phyloP scores from a whole-genome alignment of 2,888 invertebrate species.

The Horisme vitalbata region DNA sequence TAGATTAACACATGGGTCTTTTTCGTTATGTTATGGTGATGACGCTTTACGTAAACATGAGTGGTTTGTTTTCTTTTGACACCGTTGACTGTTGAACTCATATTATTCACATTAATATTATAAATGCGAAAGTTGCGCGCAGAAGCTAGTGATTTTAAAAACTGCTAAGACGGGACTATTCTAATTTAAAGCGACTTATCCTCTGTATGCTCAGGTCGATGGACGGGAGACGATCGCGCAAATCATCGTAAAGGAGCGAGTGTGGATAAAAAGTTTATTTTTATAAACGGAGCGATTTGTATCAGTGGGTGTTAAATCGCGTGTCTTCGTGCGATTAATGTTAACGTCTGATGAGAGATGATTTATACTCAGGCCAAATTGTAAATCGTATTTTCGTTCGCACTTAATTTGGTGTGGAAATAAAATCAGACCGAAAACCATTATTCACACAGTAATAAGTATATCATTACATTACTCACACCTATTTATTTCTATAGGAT shows the following conservation, averaged over 20 bases:
- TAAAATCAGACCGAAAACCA: constrained; percentile 4
- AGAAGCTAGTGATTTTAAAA: no score
- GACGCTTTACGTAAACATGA: constrained; percentile 26
- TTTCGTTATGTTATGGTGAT: constrained; percentile 18
- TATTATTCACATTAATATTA: no score
- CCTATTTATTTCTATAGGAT: no score
- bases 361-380: constrained; percentile 42
- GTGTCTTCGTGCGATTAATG: constrained; percentile 53
- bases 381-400: constrained; percentile 20
- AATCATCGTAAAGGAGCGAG: constrained; percentile 49
- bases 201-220: constrained; percentile 62
- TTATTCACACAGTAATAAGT: no score
- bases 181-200: constrained; percentile 67
- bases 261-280: constrained; percentile 40
- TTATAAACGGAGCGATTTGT: constrained; percentile 45
- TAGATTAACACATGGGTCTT: no score
- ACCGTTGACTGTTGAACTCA: constrained; percentile 26
- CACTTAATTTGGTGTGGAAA: constrained; percentile 17
- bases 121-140: no score
- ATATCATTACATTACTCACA: no score
- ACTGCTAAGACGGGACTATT: constrained; percentile 61
- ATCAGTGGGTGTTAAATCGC: constrained; percentile 48
- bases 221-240: constrained; percentile 59
- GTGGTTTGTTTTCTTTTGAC: constrained; percentile 14
- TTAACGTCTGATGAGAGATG: constrained; percentile 44